These are phyloP conservation scores for Conops quadrifasciatus DNA, from an alignment of 2,888 invertebrate genomes.

Conservation along the genomic window DNA sequence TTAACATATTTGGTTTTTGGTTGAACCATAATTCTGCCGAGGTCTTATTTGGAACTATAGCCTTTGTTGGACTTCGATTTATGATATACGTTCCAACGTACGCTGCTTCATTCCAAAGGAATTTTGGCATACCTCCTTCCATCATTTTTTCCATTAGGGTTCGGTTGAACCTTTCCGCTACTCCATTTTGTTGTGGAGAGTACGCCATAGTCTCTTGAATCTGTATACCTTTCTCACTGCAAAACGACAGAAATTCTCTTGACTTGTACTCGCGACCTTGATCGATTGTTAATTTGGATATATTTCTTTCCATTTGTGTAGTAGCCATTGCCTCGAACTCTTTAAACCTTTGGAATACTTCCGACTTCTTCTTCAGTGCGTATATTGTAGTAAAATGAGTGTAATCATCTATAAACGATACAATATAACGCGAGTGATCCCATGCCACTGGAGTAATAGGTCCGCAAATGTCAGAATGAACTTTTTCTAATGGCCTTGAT, in stretches of 20 bases:
- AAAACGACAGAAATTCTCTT: slow-evolving; percentile 33
- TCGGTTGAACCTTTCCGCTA: slow-evolving; percentile 34
- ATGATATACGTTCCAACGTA: slow-evolving; percentile 29
- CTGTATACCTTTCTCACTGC: slow-evolving; percentile 29
- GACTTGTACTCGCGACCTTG: slow-evolving; percentile 32
- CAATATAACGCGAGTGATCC: slow-evolving; percentile 27
- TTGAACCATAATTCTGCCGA: slow-evolving; percentile 41
- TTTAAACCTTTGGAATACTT: slow-evolving; percentile 39
- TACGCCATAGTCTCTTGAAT: slow-evolving; percentile 39
- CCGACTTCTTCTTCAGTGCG: slow-evolving; percentile 35
- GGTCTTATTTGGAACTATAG: slow-evolving; percentile 33
- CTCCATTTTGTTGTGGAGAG: slow-evolving; percentile 39
- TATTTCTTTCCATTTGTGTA: slow-evolving; percentile 31
- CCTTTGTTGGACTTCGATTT: slow-evolving; percentile 31
- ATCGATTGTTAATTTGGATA: slow-evolving; percentile 33
- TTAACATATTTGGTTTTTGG: no score
- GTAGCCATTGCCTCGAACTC: slow-evolving; percentile 27
- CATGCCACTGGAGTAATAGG: slow-evolving; percentile 18
- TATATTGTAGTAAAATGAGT: slow-evolving; percentile 22
- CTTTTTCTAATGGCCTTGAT: slow-evolving; percentile 33
- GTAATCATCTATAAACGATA: slow-evolving; percentile 33
- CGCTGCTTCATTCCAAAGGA: slow-evolving; percentile 40
- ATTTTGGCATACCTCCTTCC: slow-evolving; percentile 23
- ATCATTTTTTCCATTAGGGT: slow-evolving; percentile 37
- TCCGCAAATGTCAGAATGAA: slow-evolving; percentile 37